Conservation (phyloP, 2,888 invertebrate species). For the Acanthosepion lycidas region DNA sequence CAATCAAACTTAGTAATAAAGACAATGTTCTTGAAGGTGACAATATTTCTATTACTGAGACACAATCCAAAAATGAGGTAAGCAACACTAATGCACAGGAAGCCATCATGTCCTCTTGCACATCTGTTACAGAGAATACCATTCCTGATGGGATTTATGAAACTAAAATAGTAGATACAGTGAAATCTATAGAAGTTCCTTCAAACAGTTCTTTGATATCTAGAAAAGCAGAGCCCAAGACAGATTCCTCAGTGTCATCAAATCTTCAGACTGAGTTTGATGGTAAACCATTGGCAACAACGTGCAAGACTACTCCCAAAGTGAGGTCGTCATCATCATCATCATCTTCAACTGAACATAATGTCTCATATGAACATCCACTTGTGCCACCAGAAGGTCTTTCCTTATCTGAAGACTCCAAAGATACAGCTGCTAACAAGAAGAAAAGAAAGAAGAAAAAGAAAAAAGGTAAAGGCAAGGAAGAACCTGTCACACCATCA, state of each 20-base stretch:
- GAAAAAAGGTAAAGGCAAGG: neutral
- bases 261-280: neutral
- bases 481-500: neutral
- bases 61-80: neutral
- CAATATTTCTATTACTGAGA: neutral
- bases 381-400: neutral
- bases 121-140: neutral
- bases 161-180: neutral
- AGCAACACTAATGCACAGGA: neutral
- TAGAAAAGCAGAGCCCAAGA: neutral
- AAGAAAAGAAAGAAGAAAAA: neutral
- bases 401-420: neutral
- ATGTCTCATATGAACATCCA: neutral
- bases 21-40: neutral
- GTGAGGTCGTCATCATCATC: neutral
- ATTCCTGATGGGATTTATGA: neutral
- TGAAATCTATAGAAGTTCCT: neutral
- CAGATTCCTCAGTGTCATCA: neutral
- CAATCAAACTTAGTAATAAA: neutral
- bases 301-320: neutral
- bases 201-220: neutral
- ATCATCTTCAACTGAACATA: neutral
- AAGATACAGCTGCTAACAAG: neutral
- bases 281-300: neutral
- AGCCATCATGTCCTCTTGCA: neutral